Evolutionary conservation across 2,113 vertebrate species (phyloP).

Genomic region (Indicator indicator): DNA sequence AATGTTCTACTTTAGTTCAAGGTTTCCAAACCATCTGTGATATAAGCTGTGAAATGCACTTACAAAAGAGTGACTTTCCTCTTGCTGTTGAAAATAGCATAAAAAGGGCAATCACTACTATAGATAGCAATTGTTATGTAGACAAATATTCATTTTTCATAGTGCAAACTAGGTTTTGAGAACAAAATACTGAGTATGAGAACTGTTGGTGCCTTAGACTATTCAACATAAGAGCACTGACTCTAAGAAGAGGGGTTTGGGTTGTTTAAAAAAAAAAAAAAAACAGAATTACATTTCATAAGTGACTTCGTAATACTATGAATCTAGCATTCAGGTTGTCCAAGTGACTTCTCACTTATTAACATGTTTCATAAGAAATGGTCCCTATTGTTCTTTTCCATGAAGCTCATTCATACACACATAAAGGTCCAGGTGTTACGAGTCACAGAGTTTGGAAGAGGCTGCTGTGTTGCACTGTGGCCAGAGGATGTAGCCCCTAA

Average conservation of each 20-base stretch:
- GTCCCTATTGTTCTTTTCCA: accelerated
- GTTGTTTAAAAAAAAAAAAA: neutral
- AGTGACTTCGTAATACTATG: neutral
- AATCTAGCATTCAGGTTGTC: neutral
- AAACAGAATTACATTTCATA: neutral
- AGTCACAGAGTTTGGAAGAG: neutral
- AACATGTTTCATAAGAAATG: neutral
- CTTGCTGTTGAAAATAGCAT: neutral
- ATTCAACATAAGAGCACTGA: neutral
- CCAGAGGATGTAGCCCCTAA: neutral
- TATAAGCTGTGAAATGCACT: neutral
- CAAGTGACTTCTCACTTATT: neutral
- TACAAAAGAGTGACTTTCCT: neutral
- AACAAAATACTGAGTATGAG: neutral
- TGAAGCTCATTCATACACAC: neutral
- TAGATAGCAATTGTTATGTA: neutral
- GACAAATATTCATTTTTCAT: neutral
- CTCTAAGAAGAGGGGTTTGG: accelerated
- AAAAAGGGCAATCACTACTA: neutral
- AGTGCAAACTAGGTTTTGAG: neutral
- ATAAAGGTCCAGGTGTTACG: neutral
- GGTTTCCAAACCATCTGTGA: neutral
- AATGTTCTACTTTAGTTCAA: neutral
- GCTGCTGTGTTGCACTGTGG: neutral
- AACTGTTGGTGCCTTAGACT: neutral